Percentiles rank a stretch among this genome's conserved stretches.
Evolutionary conservation across 1,140 invertebrate species (phyloP).

Genomic region (Venustaconcha ellipsiformis): DNA sequence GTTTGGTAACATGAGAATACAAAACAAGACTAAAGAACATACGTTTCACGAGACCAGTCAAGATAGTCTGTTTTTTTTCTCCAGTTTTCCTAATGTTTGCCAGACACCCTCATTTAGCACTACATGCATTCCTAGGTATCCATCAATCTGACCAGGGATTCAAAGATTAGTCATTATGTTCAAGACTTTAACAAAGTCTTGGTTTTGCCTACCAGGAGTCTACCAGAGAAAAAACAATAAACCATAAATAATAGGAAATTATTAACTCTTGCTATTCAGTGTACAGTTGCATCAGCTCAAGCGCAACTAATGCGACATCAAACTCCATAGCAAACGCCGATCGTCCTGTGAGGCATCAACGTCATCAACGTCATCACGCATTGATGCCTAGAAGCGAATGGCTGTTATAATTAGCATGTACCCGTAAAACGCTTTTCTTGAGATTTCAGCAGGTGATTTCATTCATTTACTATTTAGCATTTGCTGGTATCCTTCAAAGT

Average conservation of each 20-base stretch:
- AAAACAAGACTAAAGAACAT: constrained; percentile 29
- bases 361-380: no score
- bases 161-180: constrained; percentile 4
- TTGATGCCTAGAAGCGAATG: no score
- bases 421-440: no score
- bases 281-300: no score
- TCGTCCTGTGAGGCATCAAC: no score
- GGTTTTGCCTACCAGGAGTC: constrained; percentile 5
- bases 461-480: no score
- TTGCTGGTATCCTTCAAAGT: no score
- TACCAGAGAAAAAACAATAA: neutral
- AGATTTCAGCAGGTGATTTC: no score
- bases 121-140: constrained; percentile 27
- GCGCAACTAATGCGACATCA: no score
- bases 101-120: constrained; percentile 25
- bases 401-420: no score
- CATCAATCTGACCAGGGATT: neutral
- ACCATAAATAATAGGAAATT: neutral
- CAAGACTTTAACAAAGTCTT: constrained; percentile 2
- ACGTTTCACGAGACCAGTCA: constrained; percentile 31
- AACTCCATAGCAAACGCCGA: no score
- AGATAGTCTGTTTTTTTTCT: constrained; percentile 25
- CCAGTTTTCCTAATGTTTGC: constrained; percentile 38
- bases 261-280: no score
- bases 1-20: constrained; percentile 26